A percentile compares a stretch with the other conserved stretches of the same genome.
Evolutionary conservation across 2,888 invertebrate species (phyloP).

Genomic region (Meiosimyza decipiens): DNA sequence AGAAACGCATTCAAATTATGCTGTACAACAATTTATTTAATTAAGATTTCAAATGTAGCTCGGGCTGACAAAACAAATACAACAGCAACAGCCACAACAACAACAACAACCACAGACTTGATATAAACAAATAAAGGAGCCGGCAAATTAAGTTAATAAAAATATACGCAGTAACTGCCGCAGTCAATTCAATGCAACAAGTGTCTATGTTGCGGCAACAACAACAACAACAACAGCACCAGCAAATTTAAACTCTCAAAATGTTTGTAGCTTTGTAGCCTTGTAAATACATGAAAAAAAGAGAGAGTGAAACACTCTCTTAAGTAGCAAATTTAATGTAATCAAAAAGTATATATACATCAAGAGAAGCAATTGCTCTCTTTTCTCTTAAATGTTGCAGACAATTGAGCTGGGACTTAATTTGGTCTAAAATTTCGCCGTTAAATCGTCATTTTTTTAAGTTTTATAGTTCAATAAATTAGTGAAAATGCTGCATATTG

Average conservation of each 20-base stretch:
- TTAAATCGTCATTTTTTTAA: no score
- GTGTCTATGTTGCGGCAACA: not conserved
- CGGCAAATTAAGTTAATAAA: conserved; percentile 29
- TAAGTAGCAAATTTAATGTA: no score
- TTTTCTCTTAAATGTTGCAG: no score
- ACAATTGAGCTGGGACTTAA: no score
- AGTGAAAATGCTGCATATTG: not conserved
- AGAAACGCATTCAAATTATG: not conserved
- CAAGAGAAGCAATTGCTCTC: no score
- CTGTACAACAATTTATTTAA: not conserved
- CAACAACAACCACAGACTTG: not conserved
- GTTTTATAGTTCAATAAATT: no score
- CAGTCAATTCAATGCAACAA: no score
- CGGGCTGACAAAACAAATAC: not conserved
- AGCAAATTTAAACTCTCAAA: not conserved
- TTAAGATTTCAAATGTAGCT: not conserved
- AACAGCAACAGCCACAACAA: not conserved
- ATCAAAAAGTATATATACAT: no score
- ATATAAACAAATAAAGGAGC: conserved; percentile 1
- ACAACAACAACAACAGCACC: conserved; percentile 7
- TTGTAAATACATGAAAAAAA: no score
- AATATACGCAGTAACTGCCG: conserved; percentile 2
- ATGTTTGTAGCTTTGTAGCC: no score
- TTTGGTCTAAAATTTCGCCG: no score
- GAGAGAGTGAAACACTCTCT: no score